phyloP scores from a whole-genome alignment of 2,888 invertebrate species.

The Drosophila sordidapex region DNA sequence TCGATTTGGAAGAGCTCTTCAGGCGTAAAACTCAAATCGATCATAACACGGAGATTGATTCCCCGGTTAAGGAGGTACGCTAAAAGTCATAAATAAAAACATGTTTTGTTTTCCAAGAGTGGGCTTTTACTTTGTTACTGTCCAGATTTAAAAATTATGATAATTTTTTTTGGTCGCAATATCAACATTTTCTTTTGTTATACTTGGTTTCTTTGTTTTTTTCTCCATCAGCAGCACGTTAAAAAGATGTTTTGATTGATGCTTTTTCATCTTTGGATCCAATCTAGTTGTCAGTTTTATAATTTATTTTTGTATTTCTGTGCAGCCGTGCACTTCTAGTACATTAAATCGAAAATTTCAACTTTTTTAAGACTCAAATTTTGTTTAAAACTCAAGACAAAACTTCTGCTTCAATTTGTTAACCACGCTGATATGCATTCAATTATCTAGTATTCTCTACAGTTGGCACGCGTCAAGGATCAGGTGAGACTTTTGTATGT shows the following conservation, averaged over 20 bases:
- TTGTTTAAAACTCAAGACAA: background rate
- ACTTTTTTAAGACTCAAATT: background rate
- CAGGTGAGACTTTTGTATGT: constrained; percentile 93
- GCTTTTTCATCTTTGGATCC: constrained; percentile 89
- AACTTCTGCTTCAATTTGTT: background rate
- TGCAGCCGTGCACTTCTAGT: background rate
- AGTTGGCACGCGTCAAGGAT: constrained; percentile 91
- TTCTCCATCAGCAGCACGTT: constrained; percentile 87
- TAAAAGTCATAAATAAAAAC: constrained; percentile 7
- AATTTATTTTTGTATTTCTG: background rate
- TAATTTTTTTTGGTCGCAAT: background rate
- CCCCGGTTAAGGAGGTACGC: background rate
- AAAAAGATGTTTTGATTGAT: constrained; percentile 89
- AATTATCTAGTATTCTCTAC: constrained; percentile 2
- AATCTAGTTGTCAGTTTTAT: constrained; percentile 87
- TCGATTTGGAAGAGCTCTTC: constrained; percentile 65
- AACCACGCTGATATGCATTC: background rate
- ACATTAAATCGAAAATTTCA: background rate
- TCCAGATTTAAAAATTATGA: background rate
- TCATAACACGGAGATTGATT: background rate
- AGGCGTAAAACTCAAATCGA: constrained; percentile 28
- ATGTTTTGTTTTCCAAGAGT: background rate
- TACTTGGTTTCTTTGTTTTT: constrained; percentile 11
- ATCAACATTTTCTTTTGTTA: background rate
- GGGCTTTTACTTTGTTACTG: constrained; percentile 24